Conservation (phyloP, 2,797 vertebrate species). For the Cryptoblepharus egeriae region DNA sequence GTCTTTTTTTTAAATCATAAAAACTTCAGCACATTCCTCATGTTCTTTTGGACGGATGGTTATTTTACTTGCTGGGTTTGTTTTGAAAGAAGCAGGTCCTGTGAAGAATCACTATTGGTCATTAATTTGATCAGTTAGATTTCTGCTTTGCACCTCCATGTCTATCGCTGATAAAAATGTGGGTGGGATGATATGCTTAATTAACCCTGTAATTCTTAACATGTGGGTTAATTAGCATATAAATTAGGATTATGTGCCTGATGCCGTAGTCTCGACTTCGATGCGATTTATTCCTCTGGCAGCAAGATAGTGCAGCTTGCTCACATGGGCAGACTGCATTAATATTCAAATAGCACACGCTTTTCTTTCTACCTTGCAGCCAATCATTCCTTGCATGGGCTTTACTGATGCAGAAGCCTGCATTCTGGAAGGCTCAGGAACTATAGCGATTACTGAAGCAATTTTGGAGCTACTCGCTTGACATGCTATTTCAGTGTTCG, state of each 20-base stretch:
- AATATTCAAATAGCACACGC: constrained; percentile 6
- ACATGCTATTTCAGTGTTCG: neutral
- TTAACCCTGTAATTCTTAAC: constrained; percentile 73
- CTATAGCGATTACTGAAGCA: neutral
- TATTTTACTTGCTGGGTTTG: constrained; percentile 42
- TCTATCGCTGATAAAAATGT: constrained; percentile 65
- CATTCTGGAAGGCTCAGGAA: neutral
- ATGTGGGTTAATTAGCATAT: constrained; percentile 70
- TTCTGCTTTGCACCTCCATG: constrained; percentile 55
- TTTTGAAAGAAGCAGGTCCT: constrained; percentile 7
- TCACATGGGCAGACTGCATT: constrained; percentile 40
- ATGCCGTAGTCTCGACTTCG: constrained; percentile 16
- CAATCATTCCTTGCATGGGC: neutral
- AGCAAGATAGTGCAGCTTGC: constrained; percentile 26
- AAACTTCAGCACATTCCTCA: constrained; percentile 41
- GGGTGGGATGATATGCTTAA: constrained; percentile 63
- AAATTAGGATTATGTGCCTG: constrained; percentile 62
- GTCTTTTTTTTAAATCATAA: constrained; percentile 42
- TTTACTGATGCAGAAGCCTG: constrained; percentile 10
- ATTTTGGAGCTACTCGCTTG: neutral
- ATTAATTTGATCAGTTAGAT: constrained; percentile 64
- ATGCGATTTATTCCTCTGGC: constrained; percentile 26
- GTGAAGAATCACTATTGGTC: constrained; percentile 32
- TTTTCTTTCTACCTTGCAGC: constrained; percentile 25
- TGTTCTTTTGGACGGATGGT: constrained; percentile 51